Evolutionary conservation across 2,888 invertebrate species (phyloP).

Genomic region (Cyaniris semiargus): DNA sequence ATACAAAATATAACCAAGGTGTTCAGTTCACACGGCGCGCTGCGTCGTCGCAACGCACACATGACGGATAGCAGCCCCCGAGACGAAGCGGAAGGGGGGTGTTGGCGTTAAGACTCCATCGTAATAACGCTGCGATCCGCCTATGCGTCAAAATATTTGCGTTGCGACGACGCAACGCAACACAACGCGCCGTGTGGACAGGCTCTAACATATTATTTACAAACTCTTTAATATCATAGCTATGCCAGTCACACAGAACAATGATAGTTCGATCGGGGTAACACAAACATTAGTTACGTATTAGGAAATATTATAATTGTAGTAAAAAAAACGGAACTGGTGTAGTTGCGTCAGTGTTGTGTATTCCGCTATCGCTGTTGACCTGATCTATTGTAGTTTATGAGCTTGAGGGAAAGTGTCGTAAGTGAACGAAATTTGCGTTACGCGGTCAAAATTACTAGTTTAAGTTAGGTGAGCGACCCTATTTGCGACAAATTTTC

Average conservation of each 20-base stretch:
- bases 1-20: too few species aligned
- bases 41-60: too few species aligned
- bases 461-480: neutral
- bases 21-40: too few species aligned
- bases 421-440: neutral
- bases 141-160: too few species aligned
- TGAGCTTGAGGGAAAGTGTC: neutral
- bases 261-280: neutral
- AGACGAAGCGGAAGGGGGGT: too few species aligned
- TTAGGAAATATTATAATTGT: conserved; percentile 30
- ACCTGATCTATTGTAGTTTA: conserved; percentile 26
- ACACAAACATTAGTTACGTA: conserved; percentile 15
- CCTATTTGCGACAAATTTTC: neutral
- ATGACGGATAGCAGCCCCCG: too few species aligned
- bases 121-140: too few species aligned
- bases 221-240: too few species aligned
- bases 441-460: neutral
- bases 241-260: neutral
- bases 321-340: conserved; percentile 26
- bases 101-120: too few species aligned
- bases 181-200: too few species aligned
- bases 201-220: too few species aligned
- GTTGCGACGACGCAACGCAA: too few species aligned
- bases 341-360: neutral
- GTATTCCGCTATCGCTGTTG: conserved; percentile 15